Base-by-base conservation (phyloP, 2,888 invertebrate genomes). In the Agapostemon virescens region DNA sequence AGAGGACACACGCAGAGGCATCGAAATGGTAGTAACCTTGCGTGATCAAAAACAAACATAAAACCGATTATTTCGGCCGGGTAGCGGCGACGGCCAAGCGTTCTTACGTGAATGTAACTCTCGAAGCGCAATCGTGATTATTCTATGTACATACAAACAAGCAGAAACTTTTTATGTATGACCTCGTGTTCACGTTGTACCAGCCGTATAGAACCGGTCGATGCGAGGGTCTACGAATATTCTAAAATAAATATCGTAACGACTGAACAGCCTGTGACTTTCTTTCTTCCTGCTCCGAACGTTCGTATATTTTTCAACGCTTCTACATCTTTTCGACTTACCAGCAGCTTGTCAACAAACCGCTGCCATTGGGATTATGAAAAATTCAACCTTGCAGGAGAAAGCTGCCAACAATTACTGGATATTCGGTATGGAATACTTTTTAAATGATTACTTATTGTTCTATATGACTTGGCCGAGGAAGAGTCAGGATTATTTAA, bases 211-310 rank as follows among this genome's bases (percentile, higher is more conserved):
- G 26, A 74, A 67, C 66, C 66, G 73, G 6, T 69, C 72, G 77
- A 79, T 52, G 69, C 66, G 73, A 72, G 74, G 71, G 58, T 49
- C 63, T 83, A 83, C 76, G 76, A 83, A 84, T 74, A 80, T 84
- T 83, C 80, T 78, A 81, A 81, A 84, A 84, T 84, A 84, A 84
- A 84, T 80, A 81, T 78, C 70, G 75, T 84, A 74, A 70, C 74
- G 84, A 83, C 74, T 71, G 80, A 84, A 83, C n/a, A 26, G 26
- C 9, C 64, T 40, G 5, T 36, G 36, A 26, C 30, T 71, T 33
- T 52, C 58, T 20, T 17, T 61, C 11, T 30, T 4, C 61, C 61
- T 20, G 61, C 33, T 9, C 0, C 17, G 15, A 15, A 26, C 55
- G 55, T 17, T 55, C 17, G 58, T 26, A 58, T 26, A 9, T 58